Base-by-base conservation (phyloP, 2,113 vertebrate genomes). In the Aegithalos caudatus region DNA sequence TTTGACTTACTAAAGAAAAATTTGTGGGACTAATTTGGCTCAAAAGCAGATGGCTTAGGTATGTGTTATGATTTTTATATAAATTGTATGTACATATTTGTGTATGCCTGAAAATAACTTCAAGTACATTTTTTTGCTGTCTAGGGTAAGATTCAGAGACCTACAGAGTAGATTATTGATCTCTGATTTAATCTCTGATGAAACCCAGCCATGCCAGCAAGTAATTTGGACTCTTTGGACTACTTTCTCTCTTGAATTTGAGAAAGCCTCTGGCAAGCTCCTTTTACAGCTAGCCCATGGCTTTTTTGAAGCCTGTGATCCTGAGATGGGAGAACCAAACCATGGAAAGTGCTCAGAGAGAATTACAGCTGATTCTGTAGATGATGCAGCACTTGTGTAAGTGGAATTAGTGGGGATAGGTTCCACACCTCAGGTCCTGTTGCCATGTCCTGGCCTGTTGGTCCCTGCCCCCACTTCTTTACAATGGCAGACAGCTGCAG, bases 401-500 rank as follows among this genome's bases (percentile, higher is more conserved):
- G 27, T 23, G 35, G 44, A 83, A n/a, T 18, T 6, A 22, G 16
- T 19, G 21, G 15, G 10, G 16, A 35, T 11, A n/a, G 24, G 2
- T 40, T 57, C 14, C 27, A 25, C 12, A 27, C 3, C 5, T 53
- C 37, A n/a, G 28, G 31, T 33, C 31, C 20, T n/a, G 4, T 14
- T 3, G 0, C 2, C 1, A 22, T 25, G 14, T 44, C 29, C 29
- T 58, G 21, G 11, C 22, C 37, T 25, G 2, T 28, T 17, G 37
- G 12, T 69, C 40, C 35, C 62, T 81, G 23, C 14, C 5, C 27
- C 28, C 9, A 35, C 38, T 51, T 60, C 53, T 42, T 81, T 47
- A 42, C 22, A 40, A 28, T 15, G n/a, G 27, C 81, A 67, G 71
- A 42, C 20, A 84, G 31, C 58, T 69, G 45, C 37, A 83, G 40